Evolutionary conservation across 2,113 vertebrate genomes (phyloP).

Genomic region (Gymnarchus niloticus): DNA sequence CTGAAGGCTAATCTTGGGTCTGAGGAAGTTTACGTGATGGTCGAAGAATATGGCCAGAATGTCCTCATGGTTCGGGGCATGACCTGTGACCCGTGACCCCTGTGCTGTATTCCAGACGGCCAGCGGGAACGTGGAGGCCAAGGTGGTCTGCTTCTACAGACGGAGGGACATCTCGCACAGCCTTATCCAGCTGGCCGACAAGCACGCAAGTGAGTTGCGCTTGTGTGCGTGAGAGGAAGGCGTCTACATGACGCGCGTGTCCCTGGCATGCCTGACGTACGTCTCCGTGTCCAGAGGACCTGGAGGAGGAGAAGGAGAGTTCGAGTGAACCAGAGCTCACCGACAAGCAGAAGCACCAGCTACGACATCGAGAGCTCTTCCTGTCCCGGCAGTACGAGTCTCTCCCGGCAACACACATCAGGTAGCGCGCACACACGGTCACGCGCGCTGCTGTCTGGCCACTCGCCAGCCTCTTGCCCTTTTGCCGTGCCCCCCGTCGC

Average conservation of each 20-base stretch:
- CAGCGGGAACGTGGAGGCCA: constrained; percentile 94
- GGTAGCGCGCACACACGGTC: constrained; percentile 52
- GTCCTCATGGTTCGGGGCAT: neutral
- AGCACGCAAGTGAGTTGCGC: constrained; percentile 91
- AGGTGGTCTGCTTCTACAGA: constrained; percentile 97
- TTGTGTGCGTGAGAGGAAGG: neutral
- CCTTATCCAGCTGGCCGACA: constrained; percentile 95
- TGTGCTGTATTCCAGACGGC: constrained; percentile 76
- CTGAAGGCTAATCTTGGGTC: no score
- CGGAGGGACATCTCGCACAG: constrained; percentile 95
- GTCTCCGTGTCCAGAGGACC: constrained; percentile 72
- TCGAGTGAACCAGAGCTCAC: constrained; percentile 81
- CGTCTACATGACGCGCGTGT: constrained; percentile 31
- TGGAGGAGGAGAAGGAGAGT: constrained; percentile 91
- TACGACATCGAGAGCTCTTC: constrained; percentile 94
- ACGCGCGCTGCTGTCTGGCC: no score
- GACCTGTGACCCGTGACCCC: constrained; percentile 2
- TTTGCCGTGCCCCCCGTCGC: no score
- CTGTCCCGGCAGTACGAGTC: constrained; percentile 93
- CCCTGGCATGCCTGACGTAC: constrained; percentile 28
- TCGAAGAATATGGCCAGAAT: no score
- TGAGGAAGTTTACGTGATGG: neutral
- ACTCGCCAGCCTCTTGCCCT: no score
- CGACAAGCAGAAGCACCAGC: constrained; percentile 96
- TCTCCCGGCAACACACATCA: constrained; percentile 89